Percentiles rank a stretch among this genome's conserved stretches.
Evolutionary conservation across 2,113 vertebrate genomes (phyloP).

Genomic region (Speoplatyrhinus poulsoni): DNA sequence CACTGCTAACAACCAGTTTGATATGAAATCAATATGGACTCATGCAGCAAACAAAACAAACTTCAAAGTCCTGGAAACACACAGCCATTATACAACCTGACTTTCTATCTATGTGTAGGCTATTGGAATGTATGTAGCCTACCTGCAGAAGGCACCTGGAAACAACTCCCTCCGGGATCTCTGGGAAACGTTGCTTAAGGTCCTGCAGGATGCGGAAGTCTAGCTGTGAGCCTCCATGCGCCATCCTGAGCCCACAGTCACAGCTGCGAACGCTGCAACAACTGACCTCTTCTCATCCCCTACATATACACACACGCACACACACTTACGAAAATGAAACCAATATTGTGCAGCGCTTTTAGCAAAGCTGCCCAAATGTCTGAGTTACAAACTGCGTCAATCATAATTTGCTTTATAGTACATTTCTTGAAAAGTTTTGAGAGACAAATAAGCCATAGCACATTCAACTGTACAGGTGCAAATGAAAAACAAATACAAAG

Average conservation of each 20-base stretch:
- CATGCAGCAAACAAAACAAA: too few species aligned
- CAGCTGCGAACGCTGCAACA: slow-evolving; percentile 82
- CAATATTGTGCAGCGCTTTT: background rate
- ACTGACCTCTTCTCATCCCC: slow-evolving; percentile 84
- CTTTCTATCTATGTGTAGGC: too few species aligned
- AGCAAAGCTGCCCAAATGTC: background rate
- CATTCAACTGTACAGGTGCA: too few species aligned
- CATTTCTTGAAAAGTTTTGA: too few species aligned
- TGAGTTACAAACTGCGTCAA: background rate
- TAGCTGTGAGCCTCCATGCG: slow-evolving; percentile 90
- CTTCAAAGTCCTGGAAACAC: too few species aligned
- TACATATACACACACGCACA: slow-evolving; percentile 35
- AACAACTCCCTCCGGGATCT: slow-evolving; percentile 96
- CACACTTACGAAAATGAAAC: slow-evolving; percentile 4
- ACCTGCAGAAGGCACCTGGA: slow-evolving; percentile 98
- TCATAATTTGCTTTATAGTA: too few species aligned
- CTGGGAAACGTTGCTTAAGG: slow-evolving; percentile 96
- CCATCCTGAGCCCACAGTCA: slow-evolving; percentile 87
- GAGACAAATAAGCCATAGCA: too few species aligned
- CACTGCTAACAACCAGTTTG: too few species aligned
- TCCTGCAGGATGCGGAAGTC: slow-evolving; percentile 95
- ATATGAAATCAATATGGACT: too few species aligned
- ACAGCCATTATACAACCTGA: too few species aligned
- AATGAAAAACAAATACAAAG: too few species aligned
- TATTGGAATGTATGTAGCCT: background rate